Conservation (phyloP, 2,888 invertebrate genomes). For the Caenorhabditis angaria region DNA sequence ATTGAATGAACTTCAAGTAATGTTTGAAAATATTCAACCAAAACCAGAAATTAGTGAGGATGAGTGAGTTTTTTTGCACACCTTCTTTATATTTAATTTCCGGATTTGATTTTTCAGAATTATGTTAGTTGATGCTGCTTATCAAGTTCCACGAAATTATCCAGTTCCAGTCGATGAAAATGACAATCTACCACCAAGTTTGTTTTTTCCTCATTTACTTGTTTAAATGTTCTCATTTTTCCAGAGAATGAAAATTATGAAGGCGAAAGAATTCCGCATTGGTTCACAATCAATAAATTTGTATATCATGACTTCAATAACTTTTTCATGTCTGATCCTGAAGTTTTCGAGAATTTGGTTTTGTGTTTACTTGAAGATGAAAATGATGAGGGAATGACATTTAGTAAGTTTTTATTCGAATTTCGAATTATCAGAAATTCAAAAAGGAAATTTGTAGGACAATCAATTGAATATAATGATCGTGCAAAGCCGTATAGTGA, state of each 20-base stretch:
- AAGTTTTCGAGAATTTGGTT: constrained; percentile 5
- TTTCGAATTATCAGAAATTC: neutral
- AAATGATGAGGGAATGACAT: constrained; percentile 12
- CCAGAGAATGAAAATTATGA: neutral
- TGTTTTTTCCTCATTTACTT: neutral
- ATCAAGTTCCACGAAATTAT: neutral
- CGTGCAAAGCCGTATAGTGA: constrained; percentile 5
- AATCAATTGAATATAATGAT: neutral
- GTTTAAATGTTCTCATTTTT: neutral
- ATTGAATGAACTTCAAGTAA: neutral
- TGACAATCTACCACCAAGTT: neutral
- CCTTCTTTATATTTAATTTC: constrained; percentile 12
- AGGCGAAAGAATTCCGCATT: too few species aligned
- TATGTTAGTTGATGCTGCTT: neutral
- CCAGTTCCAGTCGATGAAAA: neutral
- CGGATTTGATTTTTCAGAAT: constrained; percentile 5
- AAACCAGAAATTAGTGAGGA: constrained; percentile 11
- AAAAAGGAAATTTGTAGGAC: constrained; percentile 10
- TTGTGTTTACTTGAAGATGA: neutral
- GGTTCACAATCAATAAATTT: neutral
- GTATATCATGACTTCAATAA: neutral
- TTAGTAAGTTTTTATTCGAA: constrained; percentile 15
- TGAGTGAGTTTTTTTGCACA: neutral
- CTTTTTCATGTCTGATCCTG: constrained; percentile 16
- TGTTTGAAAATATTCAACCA: constrained; percentile 6